A percentile compares a stretch with the other conserved stretches of the same genome.
Conservation (phyloP, 2,797 vertebrate species). For the Artibeus lituratus region DNA sequence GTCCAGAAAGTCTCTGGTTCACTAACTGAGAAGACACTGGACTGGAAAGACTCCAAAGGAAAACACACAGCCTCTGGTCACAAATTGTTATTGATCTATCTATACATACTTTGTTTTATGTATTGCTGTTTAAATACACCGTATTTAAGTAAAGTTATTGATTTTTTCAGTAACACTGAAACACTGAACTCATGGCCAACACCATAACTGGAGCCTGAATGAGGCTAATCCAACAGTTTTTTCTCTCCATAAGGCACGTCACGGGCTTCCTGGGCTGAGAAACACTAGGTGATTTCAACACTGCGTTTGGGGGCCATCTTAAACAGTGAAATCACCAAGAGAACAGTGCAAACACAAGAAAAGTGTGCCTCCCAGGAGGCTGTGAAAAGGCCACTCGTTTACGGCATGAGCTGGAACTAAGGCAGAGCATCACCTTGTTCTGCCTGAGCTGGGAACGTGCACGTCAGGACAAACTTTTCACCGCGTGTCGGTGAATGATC, state of each 20-base stretch:
- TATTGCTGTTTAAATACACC: slow-evolving; percentile 7
- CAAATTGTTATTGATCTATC: not conserved
- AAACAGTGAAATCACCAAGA: not conserved
- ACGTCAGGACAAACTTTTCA: not conserved
- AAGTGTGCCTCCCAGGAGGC: not conserved
- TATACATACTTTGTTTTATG: not conserved
- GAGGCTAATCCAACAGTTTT: not conserved
- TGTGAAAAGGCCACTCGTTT: not conserved
- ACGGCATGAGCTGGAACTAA: not conserved
- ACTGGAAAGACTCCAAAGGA: not conserved
- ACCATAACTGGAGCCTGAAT: not conserved
- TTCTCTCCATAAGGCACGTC: not conserved
- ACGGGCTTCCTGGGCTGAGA: not conserved
- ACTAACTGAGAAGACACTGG: not conserved
- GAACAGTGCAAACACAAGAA: not conserved
- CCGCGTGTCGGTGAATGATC: not conserved
- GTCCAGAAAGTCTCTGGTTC: not conserved
- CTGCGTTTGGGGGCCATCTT: not conserved
- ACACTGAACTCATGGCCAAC: not conserved
- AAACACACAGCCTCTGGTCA: not conserved
- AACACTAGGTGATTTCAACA: not conserved
- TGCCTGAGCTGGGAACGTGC: not conserved
- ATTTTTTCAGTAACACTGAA: too few relatives aligned
- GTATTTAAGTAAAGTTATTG: not conserved
- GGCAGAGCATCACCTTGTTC: not conserved